Evolutionary conservation across 2,888 invertebrate species (phyloP).

Genomic region (Synanthedon tipuliformis): DNA sequence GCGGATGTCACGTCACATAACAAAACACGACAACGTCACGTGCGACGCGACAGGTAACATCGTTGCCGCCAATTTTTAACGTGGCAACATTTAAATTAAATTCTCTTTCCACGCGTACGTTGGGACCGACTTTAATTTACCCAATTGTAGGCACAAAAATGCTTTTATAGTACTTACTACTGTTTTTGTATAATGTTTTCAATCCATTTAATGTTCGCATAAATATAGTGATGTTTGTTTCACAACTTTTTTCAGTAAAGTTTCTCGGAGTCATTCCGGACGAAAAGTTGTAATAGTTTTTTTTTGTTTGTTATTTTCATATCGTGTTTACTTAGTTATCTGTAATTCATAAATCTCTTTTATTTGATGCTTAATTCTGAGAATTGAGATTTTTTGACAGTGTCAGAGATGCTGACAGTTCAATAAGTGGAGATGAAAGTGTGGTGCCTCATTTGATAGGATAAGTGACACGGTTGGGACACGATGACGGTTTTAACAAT

Average conservation of each 20-base stretch:
- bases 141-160: constrained; percentile 42
- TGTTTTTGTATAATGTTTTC: constrained; percentile 10
- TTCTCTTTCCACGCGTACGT: constrained; percentile 25
- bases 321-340: background rate
- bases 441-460: too few species aligned
- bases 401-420: too few species aligned
- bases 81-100: constrained; percentile 60
- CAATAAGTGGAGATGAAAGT: too few species aligned
- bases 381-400: too few species aligned
- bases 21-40: constrained; percentile 7
- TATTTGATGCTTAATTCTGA: too few species aligned
- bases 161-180: constrained; percentile 40
- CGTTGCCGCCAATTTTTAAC: constrained; percentile 53
- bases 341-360: too few species aligned
- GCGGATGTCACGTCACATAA: background rate
- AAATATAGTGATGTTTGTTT: background rate
- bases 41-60: constrained; percentile 44
- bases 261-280: background rate
- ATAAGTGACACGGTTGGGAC: too few species aligned
- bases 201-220: background rate
- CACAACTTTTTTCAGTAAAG: background rate
- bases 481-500: too few species aligned
- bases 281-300: background rate
- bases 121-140: constrained; percentile 39
- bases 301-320: background rate